Conservation (phyloP, 2,888 invertebrate species). For the Ecdyonurus torrentis region DNA sequence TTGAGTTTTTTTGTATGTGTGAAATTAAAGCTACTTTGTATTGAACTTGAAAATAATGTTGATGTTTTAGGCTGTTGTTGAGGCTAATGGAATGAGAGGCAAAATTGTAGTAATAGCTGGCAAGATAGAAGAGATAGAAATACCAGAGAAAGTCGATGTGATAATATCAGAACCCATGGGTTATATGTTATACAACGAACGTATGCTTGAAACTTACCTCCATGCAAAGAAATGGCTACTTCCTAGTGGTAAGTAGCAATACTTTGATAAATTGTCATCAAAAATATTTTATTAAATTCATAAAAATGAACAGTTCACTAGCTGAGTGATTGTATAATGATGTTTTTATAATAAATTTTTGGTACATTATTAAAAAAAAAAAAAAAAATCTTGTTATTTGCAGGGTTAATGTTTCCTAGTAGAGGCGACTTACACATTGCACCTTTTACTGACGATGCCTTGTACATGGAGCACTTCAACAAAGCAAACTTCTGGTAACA, state of each 20-base stretch:
- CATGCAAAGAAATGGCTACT: slow-evolving; percentile 97
- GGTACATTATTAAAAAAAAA: no score
- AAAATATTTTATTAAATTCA: no score
- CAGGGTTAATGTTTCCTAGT: slow-evolving; percentile 93
- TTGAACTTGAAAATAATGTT: no score
- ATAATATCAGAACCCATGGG: slow-evolving; percentile 99
- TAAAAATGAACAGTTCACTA: background rate
- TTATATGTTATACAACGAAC: slow-evolving; percentile 98
- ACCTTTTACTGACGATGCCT: slow-evolving; percentile 92
- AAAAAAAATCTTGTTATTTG: slow-evolving; percentile 15
- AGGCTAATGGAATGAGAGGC: slow-evolving; percentile 73
- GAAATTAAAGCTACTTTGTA: no score
- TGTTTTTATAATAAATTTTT: background rate
- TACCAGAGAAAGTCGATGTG: slow-evolving; percentile 90
- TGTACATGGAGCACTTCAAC: slow-evolving; percentile 95
- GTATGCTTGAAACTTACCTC: slow-evolving; percentile 96
- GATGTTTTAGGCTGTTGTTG: slow-evolving; percentile 51
- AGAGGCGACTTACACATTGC: slow-evolving; percentile 94
- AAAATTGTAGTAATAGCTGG: slow-evolving; percentile 87
- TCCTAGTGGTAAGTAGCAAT: slow-evolving; percentile 47
- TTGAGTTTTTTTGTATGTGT: no score
- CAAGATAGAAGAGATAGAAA: slow-evolving; percentile 94
- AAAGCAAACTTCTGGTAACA: slow-evolving; percentile 92
- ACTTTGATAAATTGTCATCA: no score
- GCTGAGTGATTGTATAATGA: background rate